Base-by-base conservation (phyloP, 1,140 invertebrate genomes). In the Aricia agestis region DNA sequence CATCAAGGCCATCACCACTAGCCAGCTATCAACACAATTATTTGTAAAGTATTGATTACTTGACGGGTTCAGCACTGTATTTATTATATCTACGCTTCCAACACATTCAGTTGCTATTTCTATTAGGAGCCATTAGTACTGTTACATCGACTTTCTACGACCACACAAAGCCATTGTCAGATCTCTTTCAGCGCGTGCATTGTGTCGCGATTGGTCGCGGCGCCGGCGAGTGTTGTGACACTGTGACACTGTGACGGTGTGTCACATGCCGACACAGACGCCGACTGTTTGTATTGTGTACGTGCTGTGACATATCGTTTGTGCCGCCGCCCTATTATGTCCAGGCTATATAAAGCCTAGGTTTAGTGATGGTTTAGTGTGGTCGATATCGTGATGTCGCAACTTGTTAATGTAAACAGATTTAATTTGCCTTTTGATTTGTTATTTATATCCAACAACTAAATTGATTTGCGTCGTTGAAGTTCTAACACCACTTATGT, bases 251-350 rank as follows among this genome's bases (percentile, higher is more conserved):
- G n/a, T n/a, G 45, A 70, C 73, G 18, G 67, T 74, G 68, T 72
- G 70, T 80, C 78, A 78, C 66, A 74, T 73, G 82, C 84, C 85
- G 82, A 83, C 86, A 87, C 74, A 87, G 74, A 81, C 77, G 81
- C 87, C 85, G 82, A 69, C 82, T 90, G 87, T 90, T 90, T 90
- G 87, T 77, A 87, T 88, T 90, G 85, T 88, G 78, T 85, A 84
- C 85, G 85, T 89, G 85, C 84, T 82, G 81, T 88, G 82, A 88
- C 86, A 87, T 88, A 88, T 86, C 82, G 83, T 84, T 83, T 86
- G 85, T 71, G 79, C 72, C 71, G 69, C 78, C 77, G 58, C 58
- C 0, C 4, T 17, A 17, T 59, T 59, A 59, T 59, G 18, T 15
- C 17, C 17, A 58, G 57, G 41, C 41, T 9, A 1, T 42, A 42